These are phyloP conservation scores for Ptychadena robeensis DNA, from an alignment of 2,797 vertebrate species.

Conservation along the genomic window DNA sequence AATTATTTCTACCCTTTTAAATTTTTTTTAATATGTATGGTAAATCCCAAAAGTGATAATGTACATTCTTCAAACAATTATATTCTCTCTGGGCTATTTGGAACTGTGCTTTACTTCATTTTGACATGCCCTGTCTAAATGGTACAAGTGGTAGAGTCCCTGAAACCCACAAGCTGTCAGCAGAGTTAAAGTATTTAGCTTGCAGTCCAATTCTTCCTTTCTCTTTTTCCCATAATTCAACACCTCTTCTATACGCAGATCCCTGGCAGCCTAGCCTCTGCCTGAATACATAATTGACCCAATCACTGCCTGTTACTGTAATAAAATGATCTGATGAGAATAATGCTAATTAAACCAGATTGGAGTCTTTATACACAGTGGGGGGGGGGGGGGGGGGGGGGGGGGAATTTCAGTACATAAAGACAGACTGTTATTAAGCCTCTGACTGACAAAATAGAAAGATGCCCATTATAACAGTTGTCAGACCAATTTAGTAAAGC, in stretches of 20 bases:
- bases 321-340: conserved; percentile 56
- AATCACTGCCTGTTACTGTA: conserved; percentile 32
- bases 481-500: too few species aligned
- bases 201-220: not conserved
- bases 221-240: not conserved
- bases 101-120: not conserved
- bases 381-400: too few species aligned
- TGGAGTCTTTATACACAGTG: conserved; percentile 16
- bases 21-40: too few species aligned
- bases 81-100: not conserved
- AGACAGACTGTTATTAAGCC: conserved; percentile 4
- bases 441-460: not conserved
- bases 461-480: too few species aligned
- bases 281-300: conserved; percentile 45
- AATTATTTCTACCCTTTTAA: too few species aligned
- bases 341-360: conserved; percentile 37
- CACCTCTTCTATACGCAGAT: not conserved
- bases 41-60: too few species aligned
- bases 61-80: too few species aligned
- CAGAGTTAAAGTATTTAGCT: too few species aligned
- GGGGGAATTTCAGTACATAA: conserved; percentile 31
- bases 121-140: not conserved
- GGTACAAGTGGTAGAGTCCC: too few species aligned
- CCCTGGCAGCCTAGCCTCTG: not conserved
- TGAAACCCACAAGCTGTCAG: too few species aligned